These are phyloP conservation scores for Alosa sapidissima DNA, from an alignment of 2,797 vertebrate genomes.

Conservation along the genomic window DNA sequence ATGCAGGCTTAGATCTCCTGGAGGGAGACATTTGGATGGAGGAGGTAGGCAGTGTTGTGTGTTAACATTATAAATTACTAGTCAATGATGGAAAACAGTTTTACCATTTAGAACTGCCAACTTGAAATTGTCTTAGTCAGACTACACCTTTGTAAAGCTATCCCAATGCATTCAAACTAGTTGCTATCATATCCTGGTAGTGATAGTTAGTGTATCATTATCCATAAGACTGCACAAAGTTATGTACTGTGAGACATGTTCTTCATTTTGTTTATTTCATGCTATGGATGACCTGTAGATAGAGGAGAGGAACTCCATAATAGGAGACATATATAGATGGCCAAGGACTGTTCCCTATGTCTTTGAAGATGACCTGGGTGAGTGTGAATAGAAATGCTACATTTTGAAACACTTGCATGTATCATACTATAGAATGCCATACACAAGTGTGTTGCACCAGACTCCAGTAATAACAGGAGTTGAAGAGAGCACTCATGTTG, in stretches of 20 bases:
- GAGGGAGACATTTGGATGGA: conserved; percentile 83
- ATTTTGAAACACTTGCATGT: neutral
- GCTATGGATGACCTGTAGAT: conserved; percentile 45
- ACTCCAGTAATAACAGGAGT: neutral
- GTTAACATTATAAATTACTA: neutral
- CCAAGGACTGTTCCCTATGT: conserved; percentile 83
- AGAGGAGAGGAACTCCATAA: conserved; percentile 75
- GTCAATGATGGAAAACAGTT: neutral
- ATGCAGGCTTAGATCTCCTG: conserved; percentile 78
- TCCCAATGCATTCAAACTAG: neutral
- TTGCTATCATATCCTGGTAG: neutral
- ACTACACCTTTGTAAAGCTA: neutral
- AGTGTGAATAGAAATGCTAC: conserved; percentile 29
- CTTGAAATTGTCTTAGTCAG: neutral
- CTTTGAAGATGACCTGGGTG: conserved; percentile 84
- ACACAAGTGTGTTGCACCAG: neutral
- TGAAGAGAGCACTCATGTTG: neutral
- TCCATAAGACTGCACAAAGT: too few species aligned
- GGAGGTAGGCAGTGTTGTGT: conserved; percentile 66
- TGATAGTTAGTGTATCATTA: neutral
- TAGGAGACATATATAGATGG: conserved; percentile 82
- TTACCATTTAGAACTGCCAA: neutral
- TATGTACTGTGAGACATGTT: too few species aligned
- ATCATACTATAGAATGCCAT: too few species aligned
- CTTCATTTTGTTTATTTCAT: neutral